Evolutionary conservation across 1,140 invertebrate species (phyloP).

Genomic region (Zaprionus africanus): DNA sequence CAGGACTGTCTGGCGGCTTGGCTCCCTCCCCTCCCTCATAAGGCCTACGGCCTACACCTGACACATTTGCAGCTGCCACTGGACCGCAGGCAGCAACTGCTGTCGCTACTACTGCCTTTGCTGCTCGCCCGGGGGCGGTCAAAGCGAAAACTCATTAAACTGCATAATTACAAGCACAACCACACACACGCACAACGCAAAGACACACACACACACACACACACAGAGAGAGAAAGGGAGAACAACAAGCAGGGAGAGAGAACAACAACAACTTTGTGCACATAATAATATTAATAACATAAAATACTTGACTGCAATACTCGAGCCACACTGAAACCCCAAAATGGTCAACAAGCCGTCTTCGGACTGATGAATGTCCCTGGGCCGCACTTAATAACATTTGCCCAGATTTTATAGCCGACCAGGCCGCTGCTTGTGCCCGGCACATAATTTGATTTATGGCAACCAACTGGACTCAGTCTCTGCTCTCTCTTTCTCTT

Average conservation of each 20-base stretch:
- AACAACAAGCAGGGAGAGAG: not conserved
- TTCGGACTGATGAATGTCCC: conserved; percentile 60
- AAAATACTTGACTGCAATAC: conserved; percentile 60
- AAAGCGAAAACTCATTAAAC: conserved; percentile 80
- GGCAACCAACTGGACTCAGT: conserved; percentile 31
- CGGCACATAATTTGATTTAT: conserved; percentile 75
- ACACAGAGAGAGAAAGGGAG: not conserved
- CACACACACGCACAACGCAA: conserved; percentile 17
- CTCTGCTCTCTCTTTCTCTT: not conserved
- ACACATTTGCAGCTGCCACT: conserved; percentile 37
- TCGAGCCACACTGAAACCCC: conserved; percentile 18
- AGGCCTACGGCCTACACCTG: conserved; percentile 38
- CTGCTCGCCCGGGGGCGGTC: conserved; percentile 30
- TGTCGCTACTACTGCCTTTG: not conserved
- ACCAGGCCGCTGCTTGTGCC: conserved; percentile 19
- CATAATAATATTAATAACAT: conserved; percentile 79
- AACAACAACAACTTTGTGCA: conserved; percentile 48
- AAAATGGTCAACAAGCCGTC: conserved; percentile 60
- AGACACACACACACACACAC: not conserved
- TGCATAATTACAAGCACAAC: conserved; percentile 73
- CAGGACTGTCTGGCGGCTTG: conserved; percentile 14
- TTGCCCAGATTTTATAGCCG: conserved; percentile 52
- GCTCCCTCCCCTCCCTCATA: conserved; percentile 1
- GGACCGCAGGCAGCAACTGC: conserved; percentile 4
- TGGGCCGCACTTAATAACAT: conserved; percentile 72